Evolutionary conservation across 2,797 vertebrate species (phyloP).

Genomic region (Astyanax mexicanus): DNA sequence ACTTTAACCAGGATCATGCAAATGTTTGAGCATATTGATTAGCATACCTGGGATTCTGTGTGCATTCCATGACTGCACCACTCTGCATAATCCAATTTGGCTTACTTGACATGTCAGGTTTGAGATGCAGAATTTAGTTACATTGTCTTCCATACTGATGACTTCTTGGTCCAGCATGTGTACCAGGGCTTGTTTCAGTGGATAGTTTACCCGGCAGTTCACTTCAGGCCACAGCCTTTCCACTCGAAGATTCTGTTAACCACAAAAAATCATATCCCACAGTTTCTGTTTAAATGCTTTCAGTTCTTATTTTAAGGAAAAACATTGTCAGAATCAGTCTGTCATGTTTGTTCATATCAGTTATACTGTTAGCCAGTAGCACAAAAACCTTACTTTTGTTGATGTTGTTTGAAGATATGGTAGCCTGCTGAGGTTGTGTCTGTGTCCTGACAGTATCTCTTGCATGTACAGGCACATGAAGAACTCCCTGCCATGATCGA

Average conservation of each 20-base stretch:
- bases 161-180: slow-evolving; percentile 43
- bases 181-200: slow-evolving; percentile 39
- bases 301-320: neutral
- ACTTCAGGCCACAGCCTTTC: slow-evolving; percentile 43
- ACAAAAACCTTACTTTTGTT: too few relatives aligned
- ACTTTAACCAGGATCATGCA: too few relatives aligned
- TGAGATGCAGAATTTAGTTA: slow-evolving; percentile 38
- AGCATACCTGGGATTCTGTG: slow-evolving; percentile 43
- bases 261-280: slow-evolving; percentile 13
- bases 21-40: too few relatives aligned
- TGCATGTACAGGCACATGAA: slow-evolving; percentile 11
- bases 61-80: slow-evolving; percentile 32
- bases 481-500: slow-evolving; percentile 24
- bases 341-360: too few relatives aligned
- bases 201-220: slow-evolving; percentile 44
- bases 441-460: slow-evolving; percentile 4
- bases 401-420: too few relatives aligned
- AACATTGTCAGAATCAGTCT: slow-evolving; percentile 19
- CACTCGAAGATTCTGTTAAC: slow-evolving; percentile 32
- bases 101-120: slow-evolving; percentile 38
- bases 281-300: slow-evolving; percentile 15
- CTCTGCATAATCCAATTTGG: slow-evolving; percentile 22
- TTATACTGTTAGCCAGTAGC: too few relatives aligned
- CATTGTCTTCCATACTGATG: slow-evolving; percentile 33
- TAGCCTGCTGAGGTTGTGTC: slow-evolving; percentile 5